These are phyloP conservation scores for Callyntrura sp. DNA, from an alignment of 2,888 invertebrate genomes.

Conservation along the genomic window DNA sequence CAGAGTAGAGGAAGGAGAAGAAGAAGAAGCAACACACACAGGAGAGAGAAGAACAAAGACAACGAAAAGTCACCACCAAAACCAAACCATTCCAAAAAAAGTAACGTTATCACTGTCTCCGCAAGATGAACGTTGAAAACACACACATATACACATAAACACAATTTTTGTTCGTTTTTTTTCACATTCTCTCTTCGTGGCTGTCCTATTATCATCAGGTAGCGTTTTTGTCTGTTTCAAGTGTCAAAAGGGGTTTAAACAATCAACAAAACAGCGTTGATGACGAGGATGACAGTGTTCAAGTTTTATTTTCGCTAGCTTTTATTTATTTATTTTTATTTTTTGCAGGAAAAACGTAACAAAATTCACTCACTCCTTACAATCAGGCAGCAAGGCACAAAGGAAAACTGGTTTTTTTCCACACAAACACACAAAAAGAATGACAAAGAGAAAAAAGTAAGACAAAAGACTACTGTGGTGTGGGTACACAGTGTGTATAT, in stretches of 20 bases:
- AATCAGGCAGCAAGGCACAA: background rate
- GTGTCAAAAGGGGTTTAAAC: slow-evolving; percentile 41
- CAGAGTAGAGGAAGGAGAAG: too few species aligned
- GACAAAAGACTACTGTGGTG: slow-evolving; percentile 9
- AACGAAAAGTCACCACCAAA: background rate
- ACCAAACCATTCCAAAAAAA: slow-evolving; percentile 17
- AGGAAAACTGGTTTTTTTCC: slow-evolving; percentile 24
- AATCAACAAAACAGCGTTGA: slow-evolving; percentile 11
- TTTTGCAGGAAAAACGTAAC: background rate
- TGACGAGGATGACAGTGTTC: slow-evolving; percentile 6
- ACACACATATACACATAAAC: too few species aligned
- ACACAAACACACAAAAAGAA: background rate
- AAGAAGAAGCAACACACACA: too few species aligned
- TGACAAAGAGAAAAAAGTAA: slow-evolving; percentile 36
- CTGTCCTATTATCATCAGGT: background rate
- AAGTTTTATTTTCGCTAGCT: background rate
- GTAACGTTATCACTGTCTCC: slow-evolving; percentile 16
- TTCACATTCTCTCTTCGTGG: background rate
- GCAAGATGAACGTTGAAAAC: too few species aligned
- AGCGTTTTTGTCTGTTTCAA: background rate
- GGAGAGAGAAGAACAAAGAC: slow-evolving; percentile 30
- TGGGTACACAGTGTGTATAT: background rate
- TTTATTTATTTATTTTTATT: background rate
- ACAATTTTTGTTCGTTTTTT: background rate
- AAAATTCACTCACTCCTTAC: slow-evolving; percentile 19